A percentile compares a stretch with the other conserved stretches of the same genome.
Evolutionary conservation across 2,888 invertebrate genomes (phyloP).

Genomic region (Zaprionus lineosus): DNA sequence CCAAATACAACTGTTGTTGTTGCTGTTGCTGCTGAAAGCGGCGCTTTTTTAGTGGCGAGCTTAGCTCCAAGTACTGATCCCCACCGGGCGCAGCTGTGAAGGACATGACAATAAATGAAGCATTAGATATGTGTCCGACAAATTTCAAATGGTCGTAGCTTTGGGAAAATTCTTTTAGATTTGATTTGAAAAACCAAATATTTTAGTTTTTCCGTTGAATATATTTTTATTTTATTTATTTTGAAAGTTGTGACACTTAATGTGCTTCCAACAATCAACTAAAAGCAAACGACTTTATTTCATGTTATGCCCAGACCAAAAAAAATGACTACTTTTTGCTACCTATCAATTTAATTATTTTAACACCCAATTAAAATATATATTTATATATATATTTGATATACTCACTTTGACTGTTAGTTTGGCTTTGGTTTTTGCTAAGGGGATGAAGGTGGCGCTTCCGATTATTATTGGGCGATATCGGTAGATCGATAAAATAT

Average conservation of each 20-base stretch:
- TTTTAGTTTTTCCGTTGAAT: constrained; percentile 19
- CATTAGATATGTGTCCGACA: constrained; percentile 5
- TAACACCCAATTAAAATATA: no score
- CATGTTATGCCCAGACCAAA: no score
- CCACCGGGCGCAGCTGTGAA: constrained; percentile 65
- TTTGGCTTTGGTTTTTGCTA: constrained; percentile 20
- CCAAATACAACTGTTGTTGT: constrained; percentile 4
- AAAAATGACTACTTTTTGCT: no score
- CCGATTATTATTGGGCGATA: constrained; percentile 60
- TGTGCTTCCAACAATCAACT: no score
- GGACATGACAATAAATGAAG: constrained; percentile 48
- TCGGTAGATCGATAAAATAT: constrained; percentile 43
- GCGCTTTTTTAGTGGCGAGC: constrained; percentile 77
- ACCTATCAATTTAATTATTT: no score
- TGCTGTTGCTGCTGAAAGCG: constrained; percentile 59
- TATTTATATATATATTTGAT: not conserved
- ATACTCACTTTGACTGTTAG: constrained; percentile 53
- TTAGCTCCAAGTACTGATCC: constrained; percentile 67
- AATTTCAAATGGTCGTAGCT: not conserved
- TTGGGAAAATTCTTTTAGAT: constrained; percentile 32
- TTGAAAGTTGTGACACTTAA: constrained; percentile 14
- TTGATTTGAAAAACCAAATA: constrained; percentile 44
- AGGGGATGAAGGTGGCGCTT: constrained; percentile 65
- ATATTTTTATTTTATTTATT: constrained; percentile 17
- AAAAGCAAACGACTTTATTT: no score